Conservation (phyloP, 2,113 vertebrate species). For the Lichenostomus cassidix region DNA sequence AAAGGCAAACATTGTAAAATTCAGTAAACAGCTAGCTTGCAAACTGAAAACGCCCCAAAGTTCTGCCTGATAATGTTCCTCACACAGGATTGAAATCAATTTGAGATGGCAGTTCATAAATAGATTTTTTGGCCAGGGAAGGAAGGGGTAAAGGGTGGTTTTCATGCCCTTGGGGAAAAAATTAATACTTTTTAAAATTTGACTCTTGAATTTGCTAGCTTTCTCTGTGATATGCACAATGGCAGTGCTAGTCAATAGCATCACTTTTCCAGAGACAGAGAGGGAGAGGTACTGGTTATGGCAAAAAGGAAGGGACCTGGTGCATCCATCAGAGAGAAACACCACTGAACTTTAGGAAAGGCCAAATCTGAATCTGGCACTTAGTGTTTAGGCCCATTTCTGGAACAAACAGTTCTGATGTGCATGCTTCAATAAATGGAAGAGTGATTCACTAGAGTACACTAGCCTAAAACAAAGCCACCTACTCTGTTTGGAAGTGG, state of each 20-base stretch:
- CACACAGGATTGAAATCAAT: background rate
- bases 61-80: background rate
- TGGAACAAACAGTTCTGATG: background rate
- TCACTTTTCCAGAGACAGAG: background rate
- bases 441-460: background rate
- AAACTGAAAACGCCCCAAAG: background rate
- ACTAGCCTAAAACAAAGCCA: background rate
- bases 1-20: constrained; percentile 26
- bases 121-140: background rate
- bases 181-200: background rate
- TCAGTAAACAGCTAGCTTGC: constrained; percentile 36
- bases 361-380: background rate
- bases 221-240: background rate
- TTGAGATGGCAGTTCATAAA: background rate
- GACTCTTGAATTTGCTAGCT: background rate
- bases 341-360: background rate
- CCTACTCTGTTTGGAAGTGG: background rate
- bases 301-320: background rate
- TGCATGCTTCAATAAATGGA: background rate
- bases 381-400: background rate
- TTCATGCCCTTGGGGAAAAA: background rate
- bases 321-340: background rate
- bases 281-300: background rate
- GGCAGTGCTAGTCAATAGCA: background rate
- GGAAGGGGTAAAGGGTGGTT: background rate